These are phyloP conservation scores for Gavialis gangeticus DNA, from an alignment of 2,113 vertebrate species.

Conservation along the genomic window DNA sequence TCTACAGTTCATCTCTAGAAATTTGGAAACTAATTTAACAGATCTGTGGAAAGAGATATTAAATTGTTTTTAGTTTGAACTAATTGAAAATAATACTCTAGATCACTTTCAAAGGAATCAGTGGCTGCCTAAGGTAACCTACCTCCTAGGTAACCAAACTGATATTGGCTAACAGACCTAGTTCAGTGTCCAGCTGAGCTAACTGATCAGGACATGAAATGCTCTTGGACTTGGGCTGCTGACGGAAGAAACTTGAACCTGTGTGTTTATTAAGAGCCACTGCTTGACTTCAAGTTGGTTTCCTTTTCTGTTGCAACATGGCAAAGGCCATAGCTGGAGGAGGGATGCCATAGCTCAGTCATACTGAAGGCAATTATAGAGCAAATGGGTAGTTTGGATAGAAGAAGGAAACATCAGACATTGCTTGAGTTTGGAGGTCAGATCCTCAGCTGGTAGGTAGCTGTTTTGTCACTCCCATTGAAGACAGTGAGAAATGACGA, in stretches of 20 bases:
- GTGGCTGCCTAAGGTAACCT: background rate
- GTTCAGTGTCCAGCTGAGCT: background rate
- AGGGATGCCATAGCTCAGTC: background rate
- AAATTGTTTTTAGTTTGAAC: background rate
- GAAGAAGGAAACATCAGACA: background rate
- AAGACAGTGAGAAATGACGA: background rate
- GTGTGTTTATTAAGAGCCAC: background rate
- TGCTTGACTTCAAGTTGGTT: background rate
- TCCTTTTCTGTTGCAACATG: background rate
- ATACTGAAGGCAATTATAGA: background rate
- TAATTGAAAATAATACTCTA: background rate
- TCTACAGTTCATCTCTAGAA: background rate
- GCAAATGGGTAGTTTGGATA: background rate
- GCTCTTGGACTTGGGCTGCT: background rate
- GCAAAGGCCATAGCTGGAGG: fast-evolving
- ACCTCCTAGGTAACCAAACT: background rate
- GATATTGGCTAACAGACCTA: background rate
- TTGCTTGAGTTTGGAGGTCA: background rate
- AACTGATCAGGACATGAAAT: background rate
- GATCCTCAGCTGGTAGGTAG: background rate
- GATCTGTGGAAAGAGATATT: background rate
- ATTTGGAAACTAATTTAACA: background rate
- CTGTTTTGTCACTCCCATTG: background rate
- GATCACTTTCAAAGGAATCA: background rate
- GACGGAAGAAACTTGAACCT: background rate